Evolutionary conservation across 2,797 vertebrate species (phyloP).

Genomic region (Cephalopachus bancanus): DNA sequence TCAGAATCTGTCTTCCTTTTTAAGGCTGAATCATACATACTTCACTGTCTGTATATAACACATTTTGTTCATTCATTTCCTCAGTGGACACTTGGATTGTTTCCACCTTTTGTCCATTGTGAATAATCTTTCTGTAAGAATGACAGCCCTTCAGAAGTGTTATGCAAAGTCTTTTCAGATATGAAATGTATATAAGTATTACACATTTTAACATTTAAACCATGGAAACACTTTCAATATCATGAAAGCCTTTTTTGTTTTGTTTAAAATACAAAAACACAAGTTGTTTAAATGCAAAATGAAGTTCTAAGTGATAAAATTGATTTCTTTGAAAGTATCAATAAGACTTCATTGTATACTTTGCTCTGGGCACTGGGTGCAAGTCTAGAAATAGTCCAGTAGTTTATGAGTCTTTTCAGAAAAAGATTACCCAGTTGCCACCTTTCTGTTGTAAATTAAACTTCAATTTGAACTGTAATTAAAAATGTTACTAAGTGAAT

Average conservation of each 20-base stretch:
- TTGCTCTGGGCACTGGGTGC: neutral
- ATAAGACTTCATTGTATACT: neutral
- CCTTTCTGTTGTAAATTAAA: neutral
- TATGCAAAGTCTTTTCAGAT: neutral
- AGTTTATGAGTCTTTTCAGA: neutral
- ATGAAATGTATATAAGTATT: neutral
- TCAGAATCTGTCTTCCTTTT: neutral
- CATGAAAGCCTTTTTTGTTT: neutral
- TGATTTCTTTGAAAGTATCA: neutral
- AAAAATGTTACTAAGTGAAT: neutral
- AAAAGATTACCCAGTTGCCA: neutral
- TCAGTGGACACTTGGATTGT: fast-evolving
- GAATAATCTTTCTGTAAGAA: neutral
- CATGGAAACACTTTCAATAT: neutral
- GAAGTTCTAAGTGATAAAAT: neutral
- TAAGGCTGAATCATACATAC: neutral
- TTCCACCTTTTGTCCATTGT: neutral
- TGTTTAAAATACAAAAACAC: neutral
- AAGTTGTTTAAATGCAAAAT: neutral
- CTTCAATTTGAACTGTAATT: neutral
- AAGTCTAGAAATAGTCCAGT: neutral
- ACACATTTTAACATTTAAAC: neutral
- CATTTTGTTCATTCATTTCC: neutral
- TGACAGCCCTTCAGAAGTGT: neutral
- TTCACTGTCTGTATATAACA: no score